Percentiles rank a stretch among this genome's conserved stretches.
Evolutionary conservation across 2,113 vertebrate species (phyloP).

Genomic region (Gobio gobio): DNA sequence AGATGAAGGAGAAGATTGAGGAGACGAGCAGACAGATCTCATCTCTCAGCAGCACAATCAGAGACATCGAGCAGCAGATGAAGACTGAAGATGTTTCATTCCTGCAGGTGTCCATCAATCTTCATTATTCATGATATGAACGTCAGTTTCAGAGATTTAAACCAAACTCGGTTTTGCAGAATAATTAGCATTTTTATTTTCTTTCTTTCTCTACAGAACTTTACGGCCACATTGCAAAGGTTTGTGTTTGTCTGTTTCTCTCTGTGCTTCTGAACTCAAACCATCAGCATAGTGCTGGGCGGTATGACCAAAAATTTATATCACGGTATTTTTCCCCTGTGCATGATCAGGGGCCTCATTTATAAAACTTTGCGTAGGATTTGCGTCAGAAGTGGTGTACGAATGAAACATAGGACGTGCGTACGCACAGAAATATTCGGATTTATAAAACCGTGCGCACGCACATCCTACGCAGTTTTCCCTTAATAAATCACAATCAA

Average conservation of each 20-base stretch:
- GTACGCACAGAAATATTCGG: no score
- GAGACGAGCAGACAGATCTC: slow-evolving; percentile 19
- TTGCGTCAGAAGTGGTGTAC: no score
- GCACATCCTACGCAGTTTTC: no score
- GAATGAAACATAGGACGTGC: no score
- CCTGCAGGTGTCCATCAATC: not conserved
- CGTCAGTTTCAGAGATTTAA: not conserved
- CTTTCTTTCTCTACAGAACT: slow-evolving; percentile 33
- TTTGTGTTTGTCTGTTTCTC: slow-evolving; percentile 15
- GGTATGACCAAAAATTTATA: no score
- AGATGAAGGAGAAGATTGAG: not conserved
- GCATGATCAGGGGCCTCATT: no score
- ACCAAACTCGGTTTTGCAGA: not conserved
- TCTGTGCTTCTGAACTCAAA: slow-evolving; percentile 5
- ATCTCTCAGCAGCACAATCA: slow-evolving; percentile 21
- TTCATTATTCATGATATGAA: not conserved
- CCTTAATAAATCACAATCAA: no score
- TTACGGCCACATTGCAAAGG: slow-evolving; percentile 31
- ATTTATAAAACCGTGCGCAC: no score
- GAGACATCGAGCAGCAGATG: slow-evolving; percentile 41
- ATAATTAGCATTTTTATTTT: not conserved
- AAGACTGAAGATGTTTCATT: slow-evolving; percentile 13
- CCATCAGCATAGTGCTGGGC: not conserved
- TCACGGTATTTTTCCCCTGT: no score
- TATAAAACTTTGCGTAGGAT: no score